These are phyloP conservation scores for Cephalopterus ornatus DNA, from an alignment of 2,113 vertebrate genomes.

Conservation along the genomic window DNA sequence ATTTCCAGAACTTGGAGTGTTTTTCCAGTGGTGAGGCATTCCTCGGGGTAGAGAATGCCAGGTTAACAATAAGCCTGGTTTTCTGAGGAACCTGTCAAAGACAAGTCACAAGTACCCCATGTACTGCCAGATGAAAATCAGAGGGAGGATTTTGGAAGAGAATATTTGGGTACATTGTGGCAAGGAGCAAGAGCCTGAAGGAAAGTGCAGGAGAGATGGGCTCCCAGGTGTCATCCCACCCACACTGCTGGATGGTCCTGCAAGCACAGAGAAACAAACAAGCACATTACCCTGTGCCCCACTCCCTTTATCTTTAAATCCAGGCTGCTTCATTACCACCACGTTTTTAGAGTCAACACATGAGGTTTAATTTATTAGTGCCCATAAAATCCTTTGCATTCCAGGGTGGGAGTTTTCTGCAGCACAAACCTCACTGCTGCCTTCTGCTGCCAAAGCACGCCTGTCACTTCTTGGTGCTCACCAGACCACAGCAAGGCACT, in stretches of 20 bases:
- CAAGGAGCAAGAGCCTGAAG: not conserved
- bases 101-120: not conserved
- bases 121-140: not conserved
- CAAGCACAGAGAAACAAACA: not conserved
- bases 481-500: not conserved
- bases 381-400: constrained; percentile 24
- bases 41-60: not conserved
- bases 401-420: not conserved
- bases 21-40: not conserved
- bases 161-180: not conserved
- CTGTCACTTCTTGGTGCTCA: not conserved
- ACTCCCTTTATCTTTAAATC: not conserved
- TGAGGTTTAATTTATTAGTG: constrained; percentile 38
- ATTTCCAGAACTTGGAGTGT: not conserved
- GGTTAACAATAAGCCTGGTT: not conserved
- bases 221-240: not conserved
- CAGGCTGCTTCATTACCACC: not conserved
- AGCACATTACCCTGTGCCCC: not conserved
- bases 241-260: not conserved
- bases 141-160: not conserved
- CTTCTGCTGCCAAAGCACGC: constrained; percentile 22
- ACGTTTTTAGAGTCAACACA: not conserved
- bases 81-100: not conserved
- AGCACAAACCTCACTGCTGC: not conserved
- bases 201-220: not conserved